phyloP scores from a whole-genome alignment of 2,797 vertebrate genomes.

The Chelmon rostratus region DNA sequence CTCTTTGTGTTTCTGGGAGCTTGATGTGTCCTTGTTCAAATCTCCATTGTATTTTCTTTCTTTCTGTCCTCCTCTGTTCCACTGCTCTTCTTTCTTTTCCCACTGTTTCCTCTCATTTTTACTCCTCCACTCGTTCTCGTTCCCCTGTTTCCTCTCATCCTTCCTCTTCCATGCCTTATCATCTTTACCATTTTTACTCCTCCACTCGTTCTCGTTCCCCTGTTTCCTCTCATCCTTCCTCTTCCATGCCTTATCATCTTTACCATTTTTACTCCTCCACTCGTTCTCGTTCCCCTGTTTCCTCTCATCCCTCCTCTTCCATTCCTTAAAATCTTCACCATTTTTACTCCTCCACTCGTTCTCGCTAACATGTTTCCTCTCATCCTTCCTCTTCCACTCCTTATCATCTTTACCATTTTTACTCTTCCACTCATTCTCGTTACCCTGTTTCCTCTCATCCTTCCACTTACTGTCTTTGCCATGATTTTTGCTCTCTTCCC shows the following conservation, averaged over 20 bases:
- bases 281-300: background rate
- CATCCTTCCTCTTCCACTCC: constrained; percentile 49
- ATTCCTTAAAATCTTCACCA: constrained; percentile 27
- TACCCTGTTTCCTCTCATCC: constrained; percentile 49
- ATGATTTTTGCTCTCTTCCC: constrained; percentile 43
- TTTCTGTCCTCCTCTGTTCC: constrained; percentile 39
- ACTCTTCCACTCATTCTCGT: constrained; percentile 32
- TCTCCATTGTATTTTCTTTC: constrained; percentile 44
- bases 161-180: constrained; percentile 48
- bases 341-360: constrained; percentile 38
- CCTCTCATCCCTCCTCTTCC: background rate
- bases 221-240: constrained; percentile 46
- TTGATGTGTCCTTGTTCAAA: constrained; percentile 40
- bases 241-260: constrained; percentile 30
- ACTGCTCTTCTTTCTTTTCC: constrained; percentile 48
- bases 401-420: constrained; percentile 46
- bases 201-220: constrained; percentile 32
- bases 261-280: constrained; percentile 12
- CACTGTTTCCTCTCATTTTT: constrained; percentile 1
- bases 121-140: constrained; percentile 50
- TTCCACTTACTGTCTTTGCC: constrained; percentile 34
- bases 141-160: constrained; percentile 14
- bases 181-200: constrained; percentile 48
- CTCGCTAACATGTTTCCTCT: constrained; percentile 8
- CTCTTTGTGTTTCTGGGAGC: constrained; percentile 40